Base-by-base conservation (phyloP, 2,888 invertebrate species). In the Sipha maydis region DNA sequence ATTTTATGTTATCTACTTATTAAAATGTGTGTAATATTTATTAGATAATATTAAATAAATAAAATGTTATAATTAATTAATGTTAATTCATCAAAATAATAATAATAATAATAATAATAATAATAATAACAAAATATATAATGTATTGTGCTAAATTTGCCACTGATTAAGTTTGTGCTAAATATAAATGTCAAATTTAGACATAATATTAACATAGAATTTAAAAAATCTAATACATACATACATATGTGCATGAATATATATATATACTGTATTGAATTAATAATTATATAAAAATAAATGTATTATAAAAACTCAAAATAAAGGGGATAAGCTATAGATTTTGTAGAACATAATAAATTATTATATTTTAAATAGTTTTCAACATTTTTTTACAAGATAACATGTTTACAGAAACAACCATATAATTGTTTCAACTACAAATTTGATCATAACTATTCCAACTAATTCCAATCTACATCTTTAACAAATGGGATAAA, bases 281-380 rank as follows among this genome's bases (percentile, higher is more conserved):
- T 73, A 80, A 56, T 86, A 80, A 38, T 25, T 73, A 61, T 86
- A 86, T 61, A 82, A 88, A 75, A 88, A 88, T 88, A 82, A 75
- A 88, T 80, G 56, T 79, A 73, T 82, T 71, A 38, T 80, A 79
- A 56, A 85, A 86, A 80, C 73, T 78, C 48, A 54, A 54, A 85
- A 67, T 78, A 78, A 41, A 41, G 77, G 69, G 54, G 48, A 77
- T 78, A 85, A 85, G 78, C 67, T 85, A 48, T 77, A 14, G 56
- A 56, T n/a, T 71, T 54, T 19, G 71, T 54, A 69, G 28, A 83
- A 54, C 14, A 71, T 7, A 31, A 54, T 25, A 31, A 71, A 31
- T 54, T 83, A 82, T 48, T 3, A 71, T 48, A 31, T 71, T 83
- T 3, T 19, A 41, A 41, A 80, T 67, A 19, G 17, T 19, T 41